Conservation (phyloP, 2,888 invertebrate species). For the Carcina quercana region DNA sequence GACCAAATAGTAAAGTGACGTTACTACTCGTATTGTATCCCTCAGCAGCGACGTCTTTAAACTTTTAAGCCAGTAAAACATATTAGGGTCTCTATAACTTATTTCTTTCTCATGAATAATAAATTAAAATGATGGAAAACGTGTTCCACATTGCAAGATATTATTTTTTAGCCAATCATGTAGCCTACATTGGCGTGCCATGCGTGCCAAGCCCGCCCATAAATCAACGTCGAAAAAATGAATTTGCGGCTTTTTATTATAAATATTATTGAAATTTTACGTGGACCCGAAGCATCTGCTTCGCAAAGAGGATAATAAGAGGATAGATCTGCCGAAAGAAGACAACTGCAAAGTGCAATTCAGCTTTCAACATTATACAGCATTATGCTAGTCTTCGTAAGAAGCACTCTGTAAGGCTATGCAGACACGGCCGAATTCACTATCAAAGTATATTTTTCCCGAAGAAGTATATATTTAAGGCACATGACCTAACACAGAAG, state of each 20-base stretch:
- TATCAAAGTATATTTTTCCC: no score
- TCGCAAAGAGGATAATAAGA: slow-evolving; percentile 7
- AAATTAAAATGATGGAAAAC: no score
- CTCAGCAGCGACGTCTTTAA: no score
- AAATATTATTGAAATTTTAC: slow-evolving; percentile 56
- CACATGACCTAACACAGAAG: no score
- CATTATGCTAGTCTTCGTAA: slow-evolving; percentile 3
- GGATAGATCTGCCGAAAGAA: not conserved
- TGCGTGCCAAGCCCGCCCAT: slow-evolving; percentile 35
- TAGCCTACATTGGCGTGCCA: slow-evolving; percentile 32
- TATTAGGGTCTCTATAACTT: no score
- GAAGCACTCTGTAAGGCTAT: no score
- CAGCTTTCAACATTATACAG: slow-evolving; percentile 5
- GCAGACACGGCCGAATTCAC: not conserved
- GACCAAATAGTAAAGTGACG: no score
- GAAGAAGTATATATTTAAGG: no score
- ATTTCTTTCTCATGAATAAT: no score
- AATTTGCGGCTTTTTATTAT: slow-evolving; percentile 49
- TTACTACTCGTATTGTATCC: no score
- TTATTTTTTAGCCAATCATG: slow-evolving; percentile 25
- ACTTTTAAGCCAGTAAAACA: no score
- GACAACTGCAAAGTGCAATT: slow-evolving; percentile 4
- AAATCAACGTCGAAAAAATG: slow-evolving; percentile 61
- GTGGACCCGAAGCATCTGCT: slow-evolving; percentile 30
- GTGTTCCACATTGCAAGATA: no score